Evolutionary conservation across 2,888 invertebrate species (phyloP).

Genomic region (Ischnus inquisitorius): DNA sequence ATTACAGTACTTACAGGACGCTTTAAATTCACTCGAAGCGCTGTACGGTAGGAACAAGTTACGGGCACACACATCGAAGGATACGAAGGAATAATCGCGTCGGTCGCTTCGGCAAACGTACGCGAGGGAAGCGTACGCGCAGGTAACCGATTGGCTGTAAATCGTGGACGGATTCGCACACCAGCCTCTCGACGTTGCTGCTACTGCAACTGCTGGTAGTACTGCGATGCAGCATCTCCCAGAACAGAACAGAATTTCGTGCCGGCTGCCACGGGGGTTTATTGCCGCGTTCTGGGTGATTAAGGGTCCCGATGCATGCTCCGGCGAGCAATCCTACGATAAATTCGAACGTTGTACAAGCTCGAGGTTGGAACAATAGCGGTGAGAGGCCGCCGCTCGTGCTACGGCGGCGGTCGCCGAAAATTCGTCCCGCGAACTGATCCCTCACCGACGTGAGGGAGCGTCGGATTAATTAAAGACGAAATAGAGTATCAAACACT

Average conservation of each 20-base stretch:
- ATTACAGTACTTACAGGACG: conserved; percentile 40
- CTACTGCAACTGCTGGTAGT: conserved; percentile 41
- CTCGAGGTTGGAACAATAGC: conserved; percentile 64
- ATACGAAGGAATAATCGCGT: conserved; percentile 48
- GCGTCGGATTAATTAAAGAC: background rate
- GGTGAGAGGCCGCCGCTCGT: background rate
- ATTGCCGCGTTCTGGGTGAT: conserved; percentile 70
- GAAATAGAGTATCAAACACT: background rate
- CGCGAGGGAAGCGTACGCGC: conserved; percentile 44
- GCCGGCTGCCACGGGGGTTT: conserved; percentile 62
- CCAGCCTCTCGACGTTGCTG: conserved; percentile 39
- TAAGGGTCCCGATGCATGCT: conserved; percentile 70
- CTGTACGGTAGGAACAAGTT: conserved; percentile 6
- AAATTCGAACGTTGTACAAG: conserved; percentile 66
- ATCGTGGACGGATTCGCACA: conserved; percentile 59
- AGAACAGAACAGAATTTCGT: conserved; percentile 51
- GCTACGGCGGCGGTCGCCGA: background rate
- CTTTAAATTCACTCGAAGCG: conserved; percentile 52
- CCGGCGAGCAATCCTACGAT: conserved; percentile 67
- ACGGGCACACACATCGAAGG: conserved; percentile 3
- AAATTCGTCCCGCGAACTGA: conserved; percentile 19
- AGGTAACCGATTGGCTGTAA: conserved; percentile 71
- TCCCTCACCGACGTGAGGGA: background rate
- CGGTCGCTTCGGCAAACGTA: conserved; percentile 38
- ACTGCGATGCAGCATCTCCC: conserved; percentile 59